phyloP scores from a whole-genome alignment of 2,888 invertebrate genomes.

The Scaptomyza flava region DNA sequence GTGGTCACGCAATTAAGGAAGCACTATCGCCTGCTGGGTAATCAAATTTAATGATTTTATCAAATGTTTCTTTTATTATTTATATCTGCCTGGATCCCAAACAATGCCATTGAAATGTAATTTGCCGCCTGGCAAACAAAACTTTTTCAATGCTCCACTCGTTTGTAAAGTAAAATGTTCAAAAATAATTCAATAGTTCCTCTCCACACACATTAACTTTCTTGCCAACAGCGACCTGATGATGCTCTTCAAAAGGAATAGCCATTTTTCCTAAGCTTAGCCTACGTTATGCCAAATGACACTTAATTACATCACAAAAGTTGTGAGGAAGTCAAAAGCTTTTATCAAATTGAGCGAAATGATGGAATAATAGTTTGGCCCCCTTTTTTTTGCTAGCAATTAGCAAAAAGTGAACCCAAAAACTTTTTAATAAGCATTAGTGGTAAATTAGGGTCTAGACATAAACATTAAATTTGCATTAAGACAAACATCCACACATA shows the following conservation, averaged over 20 bases:
- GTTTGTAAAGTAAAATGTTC: slow-evolving; percentile 21
- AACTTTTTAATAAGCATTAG: slow-evolving; percentile 70
- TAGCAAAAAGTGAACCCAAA: slow-evolving; percentile 26
- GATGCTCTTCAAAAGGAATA: neutral
- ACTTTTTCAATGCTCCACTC: slow-evolving; percentile 17
- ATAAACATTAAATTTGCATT: slow-evolving; percentile 40
- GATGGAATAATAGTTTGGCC: slow-evolving; percentile 14
- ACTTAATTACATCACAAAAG: too few relatives aligned
- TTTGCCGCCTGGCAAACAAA: slow-evolving; percentile 42
- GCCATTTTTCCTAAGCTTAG: too few relatives aligned
- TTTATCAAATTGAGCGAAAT: slow-evolving; percentile 7
- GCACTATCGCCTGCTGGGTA: slow-evolving; percentile 49
- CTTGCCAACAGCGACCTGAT: neutral
- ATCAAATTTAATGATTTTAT: slow-evolving; percentile 65
- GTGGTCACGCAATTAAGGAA: slow-evolving; percentile 8
- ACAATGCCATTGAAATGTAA: slow-evolving; percentile 35
- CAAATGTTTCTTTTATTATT: slow-evolving; percentile 33
- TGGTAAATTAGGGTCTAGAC: slow-evolving; percentile 33
- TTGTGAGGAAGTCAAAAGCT: neutral
- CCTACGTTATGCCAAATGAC: slow-evolving; percentile 4
- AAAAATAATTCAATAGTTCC: slow-evolving; percentile 7
- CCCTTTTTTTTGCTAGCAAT: slow-evolving; percentile 33
- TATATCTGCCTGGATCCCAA: neutral
- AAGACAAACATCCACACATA: slow-evolving; percentile 10
- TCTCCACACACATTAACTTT: neutral